These are phyloP conservation scores for Epistrophella euchroma DNA, from an alignment of 2,888 invertebrate species.

Conservation along the genomic window DNA sequence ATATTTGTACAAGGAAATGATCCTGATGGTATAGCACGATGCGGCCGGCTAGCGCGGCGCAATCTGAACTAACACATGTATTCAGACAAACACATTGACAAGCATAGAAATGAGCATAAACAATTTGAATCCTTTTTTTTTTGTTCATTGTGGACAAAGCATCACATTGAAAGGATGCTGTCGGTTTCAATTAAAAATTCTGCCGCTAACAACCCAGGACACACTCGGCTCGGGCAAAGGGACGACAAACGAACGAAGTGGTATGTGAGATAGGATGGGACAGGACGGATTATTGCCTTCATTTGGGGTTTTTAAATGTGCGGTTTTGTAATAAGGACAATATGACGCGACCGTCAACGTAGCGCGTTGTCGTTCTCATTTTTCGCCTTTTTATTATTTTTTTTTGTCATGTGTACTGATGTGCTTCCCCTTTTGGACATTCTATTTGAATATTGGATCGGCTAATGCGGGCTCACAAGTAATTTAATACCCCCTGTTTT, in stretches of 20 bases:
- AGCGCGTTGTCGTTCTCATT: constrained; percentile 59
- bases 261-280: constrained; percentile 11
- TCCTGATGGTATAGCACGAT: constrained; percentile 43
- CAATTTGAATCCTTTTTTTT: constrained; percentile 49
- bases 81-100: constrained; percentile 45
- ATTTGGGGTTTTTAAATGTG: constrained; percentile 73
- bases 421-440: constrained; percentile 42
- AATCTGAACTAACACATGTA: constrained; percentile 23
- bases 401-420: neutral
- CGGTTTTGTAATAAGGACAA: constrained; percentile 76
- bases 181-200: constrained; percentile 76
- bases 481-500: constrained; percentile 67
- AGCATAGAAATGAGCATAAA: constrained; percentile 73
- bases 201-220: constrained; percentile 59
- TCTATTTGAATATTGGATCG: constrained; percentile 45
- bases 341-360: constrained; percentile 61
- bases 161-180: constrained; percentile 73
- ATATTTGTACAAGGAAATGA: constrained; percentile 68
- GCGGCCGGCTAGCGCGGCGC: constrained; percentile 10
- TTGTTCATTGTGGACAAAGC: constrained; percentile 39
- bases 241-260: constrained; percentile 20
- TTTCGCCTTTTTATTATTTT: neutral
- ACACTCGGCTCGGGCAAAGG: neutral
- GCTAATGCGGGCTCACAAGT: constrained; percentile 68
- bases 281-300: constrained; percentile 72